Conservation (phyloP, 2,113 vertebrate genomes). For the Paracanthobrama guichenoti region DNA sequence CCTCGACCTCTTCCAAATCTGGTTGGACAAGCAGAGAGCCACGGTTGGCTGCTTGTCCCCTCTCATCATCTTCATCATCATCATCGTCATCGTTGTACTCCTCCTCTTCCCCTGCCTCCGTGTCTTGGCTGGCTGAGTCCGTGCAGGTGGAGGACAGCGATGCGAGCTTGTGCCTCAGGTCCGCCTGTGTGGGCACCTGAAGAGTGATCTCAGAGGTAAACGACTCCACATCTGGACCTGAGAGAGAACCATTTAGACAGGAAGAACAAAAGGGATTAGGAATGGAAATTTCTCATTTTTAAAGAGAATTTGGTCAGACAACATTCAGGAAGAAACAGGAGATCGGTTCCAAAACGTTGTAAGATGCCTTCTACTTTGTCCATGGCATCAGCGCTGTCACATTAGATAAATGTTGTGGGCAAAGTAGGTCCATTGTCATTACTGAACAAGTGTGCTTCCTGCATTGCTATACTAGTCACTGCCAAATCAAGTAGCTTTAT, state of each 20-base stretch:
- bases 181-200: slow-evolving; percentile 83
- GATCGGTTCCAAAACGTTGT: background rate
- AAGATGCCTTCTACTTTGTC: too few species aligned
- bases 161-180: slow-evolving; percentile 77
- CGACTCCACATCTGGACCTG: slow-evolving; percentile 78
- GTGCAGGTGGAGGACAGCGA: slow-evolving; percentile 80
- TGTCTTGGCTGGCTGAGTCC: slow-evolving; percentile 80
- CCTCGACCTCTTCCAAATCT: slow-evolving; percentile 64
- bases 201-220: slow-evolving; percentile 82
- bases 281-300: background rate
- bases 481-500: too few species aligned
- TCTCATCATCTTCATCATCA: slow-evolving; percentile 59
- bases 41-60: slow-evolving; percentile 63
- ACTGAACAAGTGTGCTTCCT: too few species aligned
- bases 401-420: background rate
- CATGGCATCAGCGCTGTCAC: too few species aligned
- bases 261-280: too few species aligned
- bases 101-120: slow-evolving; percentile 75
- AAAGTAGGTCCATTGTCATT: too few species aligned
- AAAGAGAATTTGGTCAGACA: background rate
- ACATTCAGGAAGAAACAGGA: background rate
- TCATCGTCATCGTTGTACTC: slow-evolving; percentile 65
- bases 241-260: background rate
- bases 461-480: too few species aligned
- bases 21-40: slow-evolving; percentile 27